These are phyloP conservation scores for Pseudococcus longispinus DNA, from an alignment of 2,888 invertebrate genomes.

Conservation along the genomic window DNA sequence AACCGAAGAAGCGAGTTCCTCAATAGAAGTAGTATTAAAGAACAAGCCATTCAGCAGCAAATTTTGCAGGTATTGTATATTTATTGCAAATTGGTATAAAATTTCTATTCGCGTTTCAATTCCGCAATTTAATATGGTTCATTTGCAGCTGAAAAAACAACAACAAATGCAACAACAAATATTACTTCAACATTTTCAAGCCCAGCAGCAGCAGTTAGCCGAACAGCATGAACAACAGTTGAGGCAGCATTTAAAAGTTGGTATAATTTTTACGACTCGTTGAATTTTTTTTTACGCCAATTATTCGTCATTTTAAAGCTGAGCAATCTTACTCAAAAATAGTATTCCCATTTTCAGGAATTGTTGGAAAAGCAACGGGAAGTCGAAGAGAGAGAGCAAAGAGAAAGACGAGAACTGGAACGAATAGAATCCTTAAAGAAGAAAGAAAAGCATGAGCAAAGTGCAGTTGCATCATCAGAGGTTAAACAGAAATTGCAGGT, in stretches of 20 bases:
- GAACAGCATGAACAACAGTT: conserved; percentile 90
- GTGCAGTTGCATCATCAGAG: conserved; percentile 94
- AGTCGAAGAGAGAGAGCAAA: conserved; percentile 76
- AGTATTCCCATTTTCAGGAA: conserved; percentile 51
- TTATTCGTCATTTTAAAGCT: not conserved
- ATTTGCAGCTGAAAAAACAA: conserved; percentile 87
- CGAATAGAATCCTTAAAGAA: conserved; percentile 85
- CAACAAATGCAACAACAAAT: conserved; percentile 92
- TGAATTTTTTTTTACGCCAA: not conserved
- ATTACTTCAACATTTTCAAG: conserved; percentile 88
- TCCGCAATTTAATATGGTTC: conserved; percentile 62
- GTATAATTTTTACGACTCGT: not conserved
- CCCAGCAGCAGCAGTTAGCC: conserved; percentile 87
- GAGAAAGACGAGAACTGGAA: conserved; percentile 80
- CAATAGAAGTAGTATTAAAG: conserved; percentile 63
- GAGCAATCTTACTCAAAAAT: not conserved
- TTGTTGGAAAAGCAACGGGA: conserved; percentile 89
- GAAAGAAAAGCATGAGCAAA: conserved; percentile 94
- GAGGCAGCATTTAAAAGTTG: conserved; percentile 85
- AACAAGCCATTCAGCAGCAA: conserved; percentile 73
- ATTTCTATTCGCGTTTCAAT: not conserved
- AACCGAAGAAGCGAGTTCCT: conserved; percentile 61
- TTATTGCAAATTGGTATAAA: not conserved
- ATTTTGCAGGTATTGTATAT: conserved; percentile 69
- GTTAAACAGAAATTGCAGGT: conserved; percentile 95